Base-by-base conservation (phyloP, 2,797 vertebrate genomes). In the Peromyscus melanophrys region DNA sequence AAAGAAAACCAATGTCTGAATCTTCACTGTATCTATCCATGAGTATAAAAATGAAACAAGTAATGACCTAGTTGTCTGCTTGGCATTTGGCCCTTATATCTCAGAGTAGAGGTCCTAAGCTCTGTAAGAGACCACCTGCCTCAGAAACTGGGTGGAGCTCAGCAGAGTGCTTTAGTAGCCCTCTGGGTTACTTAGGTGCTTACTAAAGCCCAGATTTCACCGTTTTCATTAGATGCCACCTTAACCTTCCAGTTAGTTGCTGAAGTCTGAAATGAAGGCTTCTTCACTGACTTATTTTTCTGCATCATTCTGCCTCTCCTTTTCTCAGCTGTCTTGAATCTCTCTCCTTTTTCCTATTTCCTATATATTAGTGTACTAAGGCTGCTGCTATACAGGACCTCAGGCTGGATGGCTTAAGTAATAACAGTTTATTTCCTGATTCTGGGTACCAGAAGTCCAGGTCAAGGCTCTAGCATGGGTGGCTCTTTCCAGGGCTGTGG, bases 261-360 rank as follows among this genome's bases (percentile, higher is more conserved):
- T 46, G 46, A 55, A 77, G 43, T 71, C n/a, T 63, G 75, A 95
- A 81, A 76, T 75, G 17, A 86, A 31, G 55, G 34, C 61, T 14
- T 93, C 17, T 90, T 84, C 59, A 46, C 19, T 91, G 82, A 69
- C 61, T 34, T 87, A 13, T 29, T 29, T 65, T 19, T 21, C 27
- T 31, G 27, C 59, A 27, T 55, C 23, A 4, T 13, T 71, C 46
- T 85, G 83, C 78, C 46, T 57, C 83, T 75, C 14, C 65, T 88
- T 93, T 16, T 52, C 57, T 95, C 4, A 23, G 43, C 43, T 82
- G 57, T 86, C 46, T 90, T 80, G 90, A 69, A 65, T 87, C 61
- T 27, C 13, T 43, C 61, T 92, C 3, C 34, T 71, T 86, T 21
- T 69, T 57, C 65, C 67, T 59, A 61, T 82, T 46, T 76, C 46